Base-by-base conservation (phyloP, 2,797 vertebrate species). In the Myoxocephalus aenaeus region DNA sequence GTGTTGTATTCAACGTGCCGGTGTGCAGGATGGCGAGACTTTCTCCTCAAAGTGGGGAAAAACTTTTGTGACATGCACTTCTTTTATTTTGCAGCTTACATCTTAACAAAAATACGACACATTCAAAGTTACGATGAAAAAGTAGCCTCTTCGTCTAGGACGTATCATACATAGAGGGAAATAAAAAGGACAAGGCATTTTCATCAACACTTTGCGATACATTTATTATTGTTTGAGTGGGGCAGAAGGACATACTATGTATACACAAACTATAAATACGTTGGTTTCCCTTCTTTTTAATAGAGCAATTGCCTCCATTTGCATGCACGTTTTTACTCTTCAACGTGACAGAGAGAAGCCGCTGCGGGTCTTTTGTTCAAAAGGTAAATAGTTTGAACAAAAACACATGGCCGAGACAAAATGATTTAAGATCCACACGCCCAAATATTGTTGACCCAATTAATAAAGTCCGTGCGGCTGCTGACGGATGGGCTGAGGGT, bases 401-500 rank as follows among this genome's bases (percentile, higher is more conserved):
- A 50, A 51, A 65, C 68, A 58, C 54, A 56, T 48, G 59, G 18
- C 40, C 61, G 22, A 59, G 56, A 48, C 34, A 27, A 11, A 32
- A 65, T 73, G 72, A 86, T 88, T 80, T 34, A 77, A 77, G 77
- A 44, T 40, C 59, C 75, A 73, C 67, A 79, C 83, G 61, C 75
- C 77, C 66, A 84, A 87, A 82, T 77, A 83, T 85, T 90, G 80
- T 88, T 87, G 53, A 79, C 75, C 65, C 73, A 80, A 80, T 84
- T 82, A 83, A 88, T 82, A 81, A 75, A 79, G 87, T 78, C 72
- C 14, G 74, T 36, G 42, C 75, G 54, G 75, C 68, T 72, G 84
- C 65, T 92, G 92, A 92, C 88, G 90, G 83, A 86, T 93, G 93
- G 93, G 87, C 94, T 95, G 93, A 94, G 96, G 96, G 97, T 98